Percentiles rank a stretch among this genome's conserved stretches.
phyloP scores from a whole-genome alignment of 1,140 invertebrate species.

The Calephelis nemesis region DNA sequence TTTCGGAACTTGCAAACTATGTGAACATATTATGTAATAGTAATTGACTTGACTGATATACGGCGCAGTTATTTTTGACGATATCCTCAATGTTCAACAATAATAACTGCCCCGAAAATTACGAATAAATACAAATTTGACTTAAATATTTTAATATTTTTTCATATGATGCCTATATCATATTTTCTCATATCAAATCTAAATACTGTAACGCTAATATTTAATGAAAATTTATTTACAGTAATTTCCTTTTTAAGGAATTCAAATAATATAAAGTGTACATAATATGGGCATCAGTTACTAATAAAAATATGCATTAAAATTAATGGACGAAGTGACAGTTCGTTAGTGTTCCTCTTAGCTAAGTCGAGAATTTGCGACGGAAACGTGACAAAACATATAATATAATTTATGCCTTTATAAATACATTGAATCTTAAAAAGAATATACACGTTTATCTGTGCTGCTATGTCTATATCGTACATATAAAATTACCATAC shows the following conservation, averaged over 20 bases:
- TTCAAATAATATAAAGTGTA: conserved; percentile 62
- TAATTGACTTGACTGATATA: conserved; percentile 76
- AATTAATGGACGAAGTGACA: conserved; percentile 79
- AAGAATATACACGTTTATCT: conserved; percentile 71
- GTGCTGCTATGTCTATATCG: conserved; percentile 69
- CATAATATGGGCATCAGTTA: conserved; percentile 63
- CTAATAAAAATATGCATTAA: conserved; percentile 75
- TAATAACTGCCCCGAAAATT: conserved; percentile 6
- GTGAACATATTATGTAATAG: conserved; percentile 53
- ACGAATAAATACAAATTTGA: conserved; percentile 49
- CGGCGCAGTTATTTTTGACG: conserved; percentile 20
- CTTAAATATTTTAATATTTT: conserved; percentile 64
- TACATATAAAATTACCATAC: conserved; percentile 76
- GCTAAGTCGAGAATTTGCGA: conserved; percentile 74
- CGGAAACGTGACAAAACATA: conserved; percentile 75
- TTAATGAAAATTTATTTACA: conserved; percentile 72
- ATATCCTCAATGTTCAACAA: background rate
- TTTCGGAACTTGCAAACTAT: conserved; percentile 17
- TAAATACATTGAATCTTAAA: conserved; percentile 68
- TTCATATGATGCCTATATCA: conserved; percentile 58
- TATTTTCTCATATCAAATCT: conserved; percentile 60
- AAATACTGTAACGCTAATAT: conserved; percentile 67
- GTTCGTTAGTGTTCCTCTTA: conserved; percentile 75
- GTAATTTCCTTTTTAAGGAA: conserved; percentile 66
- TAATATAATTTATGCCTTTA: conserved; percentile 54